phyloP scores from a whole-genome alignment of 1,140 invertebrate species.

The Diorhabda carinulata region DNA sequence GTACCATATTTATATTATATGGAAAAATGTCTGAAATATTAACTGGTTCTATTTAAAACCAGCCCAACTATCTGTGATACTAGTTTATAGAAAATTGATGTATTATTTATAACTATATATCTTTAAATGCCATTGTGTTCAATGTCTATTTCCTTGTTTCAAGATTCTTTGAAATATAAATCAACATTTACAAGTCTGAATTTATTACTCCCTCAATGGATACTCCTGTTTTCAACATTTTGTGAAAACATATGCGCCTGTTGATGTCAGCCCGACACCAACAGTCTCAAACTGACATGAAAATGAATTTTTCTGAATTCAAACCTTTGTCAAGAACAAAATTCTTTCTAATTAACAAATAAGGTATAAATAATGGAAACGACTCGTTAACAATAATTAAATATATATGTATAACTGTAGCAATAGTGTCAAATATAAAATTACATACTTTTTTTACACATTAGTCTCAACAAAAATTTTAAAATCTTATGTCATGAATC shows the following conservation, averaged over 20 bases:
- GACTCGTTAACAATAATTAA: neutral
- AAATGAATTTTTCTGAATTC: no score
- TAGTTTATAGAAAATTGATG: conserved; percentile 1
- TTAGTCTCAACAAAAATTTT: neutral
- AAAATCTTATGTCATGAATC: conserved; percentile 33
- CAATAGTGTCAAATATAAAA: neutral
- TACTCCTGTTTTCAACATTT: no score
- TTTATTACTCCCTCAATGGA: no score
- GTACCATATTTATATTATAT: neutral
- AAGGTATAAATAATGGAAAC: neutral
- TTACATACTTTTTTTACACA: conserved; percentile 1
- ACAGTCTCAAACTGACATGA: no score
- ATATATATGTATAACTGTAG: neutral
- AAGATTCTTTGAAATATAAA: neutral
- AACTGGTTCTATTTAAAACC: neutral
- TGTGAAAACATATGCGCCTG: no score
- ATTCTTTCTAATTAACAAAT: no score
- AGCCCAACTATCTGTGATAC: neutral
- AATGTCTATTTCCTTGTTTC: conserved; percentile 2
- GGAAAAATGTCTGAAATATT: neutral
- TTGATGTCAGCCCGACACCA: no score
- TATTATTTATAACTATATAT: neutral
- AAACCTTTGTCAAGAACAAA: no score
- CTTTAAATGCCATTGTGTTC: neutral
- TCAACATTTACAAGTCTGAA: neutral